A percentile compares a stretch with the other conserved stretches of the same genome.
These are phyloP conservation scores for Pararge aegeria DNA, from an alignment of 1,140 invertebrate species.

Conservation along the genomic window DNA sequence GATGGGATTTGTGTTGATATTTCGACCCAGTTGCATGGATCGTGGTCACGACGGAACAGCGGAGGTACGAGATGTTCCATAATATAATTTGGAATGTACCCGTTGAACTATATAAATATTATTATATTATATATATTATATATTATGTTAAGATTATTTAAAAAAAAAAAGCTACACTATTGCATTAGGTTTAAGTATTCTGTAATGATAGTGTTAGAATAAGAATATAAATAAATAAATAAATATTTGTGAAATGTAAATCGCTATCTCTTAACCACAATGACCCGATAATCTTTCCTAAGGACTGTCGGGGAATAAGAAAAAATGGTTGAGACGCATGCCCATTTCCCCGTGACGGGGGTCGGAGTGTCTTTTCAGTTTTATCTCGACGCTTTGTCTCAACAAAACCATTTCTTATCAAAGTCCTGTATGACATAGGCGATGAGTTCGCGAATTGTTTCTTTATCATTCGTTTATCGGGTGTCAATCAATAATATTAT, in stretches of 20 bases:
- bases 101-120: too few species aligned
- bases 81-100: too few species aligned
- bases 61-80: too few species aligned
- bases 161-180: too few species aligned
- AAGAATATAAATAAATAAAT: too few species aligned
- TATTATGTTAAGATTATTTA: too few species aligned
- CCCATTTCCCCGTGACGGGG: slow-evolving; percentile 30
- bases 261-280: slow-evolving; percentile 18
- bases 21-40: too few species aligned
- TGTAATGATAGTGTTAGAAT: too few species aligned
- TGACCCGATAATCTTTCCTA: slow-evolving; percentile 34
- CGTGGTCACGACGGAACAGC: too few species aligned
- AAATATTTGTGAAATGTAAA: not conserved
- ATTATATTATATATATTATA: too few species aligned
- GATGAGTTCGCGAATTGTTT: slow-evolving; percentile 18
- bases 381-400: slow-evolving; percentile 23
- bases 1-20: too few species aligned
- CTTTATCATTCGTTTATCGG: slow-evolving; percentile 16
- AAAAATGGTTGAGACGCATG: slow-evolving; percentile 49
- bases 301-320: slow-evolving; percentile 40
- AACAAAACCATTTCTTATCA: slow-evolving; percentile 27
- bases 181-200: too few species aligned
- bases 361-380: slow-evolving; percentile 32
- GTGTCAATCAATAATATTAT: slow-evolving; percentile 15
- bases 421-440: slow-evolving; percentile 10